A percentile compares a stretch with the other conserved stretches of the same genome.
Evolutionary conservation across 2,797 vertebrate genomes (phyloP).

Genomic region (Premnoplex brunnescens): DNA sequence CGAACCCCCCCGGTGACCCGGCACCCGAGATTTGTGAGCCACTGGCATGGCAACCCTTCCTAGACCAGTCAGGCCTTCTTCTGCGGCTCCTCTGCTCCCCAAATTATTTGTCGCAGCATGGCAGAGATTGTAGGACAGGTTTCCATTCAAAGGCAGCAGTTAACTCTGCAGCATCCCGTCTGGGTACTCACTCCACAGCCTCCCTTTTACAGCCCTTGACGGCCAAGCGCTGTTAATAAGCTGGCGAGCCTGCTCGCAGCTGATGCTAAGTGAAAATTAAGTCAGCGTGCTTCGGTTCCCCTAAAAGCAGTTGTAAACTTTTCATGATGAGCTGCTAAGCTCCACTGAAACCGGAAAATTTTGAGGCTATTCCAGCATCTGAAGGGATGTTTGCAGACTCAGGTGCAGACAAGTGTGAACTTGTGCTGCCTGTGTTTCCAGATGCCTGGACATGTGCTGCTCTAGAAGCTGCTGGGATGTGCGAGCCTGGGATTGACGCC

Average conservation of each 20-base stretch:
- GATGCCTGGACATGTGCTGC: accelerated
- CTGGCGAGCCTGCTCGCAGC: not conserved
- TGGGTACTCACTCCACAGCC: accelerated
- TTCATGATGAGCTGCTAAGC: not conserved
- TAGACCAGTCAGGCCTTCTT: not conserved
- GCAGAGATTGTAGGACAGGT: too few relatives aligned
- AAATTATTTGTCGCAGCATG: accelerated
- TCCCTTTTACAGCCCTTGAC: not conserved
- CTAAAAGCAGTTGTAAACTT: not conserved
- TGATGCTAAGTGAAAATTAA: not conserved
- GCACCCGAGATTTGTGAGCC: not conserved
- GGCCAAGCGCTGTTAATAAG: not conserved
- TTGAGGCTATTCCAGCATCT: not conserved
- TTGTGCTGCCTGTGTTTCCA: not conserved
- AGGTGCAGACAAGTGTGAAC: not conserved
- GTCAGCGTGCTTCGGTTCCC: not conserved
- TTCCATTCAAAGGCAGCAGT: not conserved
- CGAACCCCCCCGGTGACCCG: not conserved
- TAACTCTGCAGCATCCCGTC: accelerated
- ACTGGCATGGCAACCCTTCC: accelerated
- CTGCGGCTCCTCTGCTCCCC: not conserved
- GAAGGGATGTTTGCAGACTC: not conserved
- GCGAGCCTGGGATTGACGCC: accelerated
- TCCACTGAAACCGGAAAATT: not conserved
- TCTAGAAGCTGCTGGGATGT: accelerated